Conservation (phyloP, 2,113 vertebrate species). For the Psittacara wagleri region DNA sequence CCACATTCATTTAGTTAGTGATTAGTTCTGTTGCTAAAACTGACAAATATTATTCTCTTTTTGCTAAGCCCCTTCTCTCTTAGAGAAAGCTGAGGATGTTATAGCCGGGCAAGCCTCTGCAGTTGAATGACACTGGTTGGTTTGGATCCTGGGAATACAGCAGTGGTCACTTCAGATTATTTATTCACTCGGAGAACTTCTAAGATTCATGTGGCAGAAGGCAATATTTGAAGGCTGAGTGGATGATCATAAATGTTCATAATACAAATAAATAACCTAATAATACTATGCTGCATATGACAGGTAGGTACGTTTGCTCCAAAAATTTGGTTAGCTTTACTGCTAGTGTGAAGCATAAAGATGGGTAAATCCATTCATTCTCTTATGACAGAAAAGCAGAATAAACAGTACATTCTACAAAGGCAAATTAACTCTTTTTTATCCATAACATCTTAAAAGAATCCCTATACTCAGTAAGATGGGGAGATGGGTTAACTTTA, state of each 20-base stretch:
- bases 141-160: background rate
- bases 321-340: background rate
- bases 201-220: background rate
- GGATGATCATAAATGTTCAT: background rate
- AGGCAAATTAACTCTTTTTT: background rate
- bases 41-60: background rate
- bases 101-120: background rate
- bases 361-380: background rate
- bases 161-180: background rate
- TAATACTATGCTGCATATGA: background rate
- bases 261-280: background rate
- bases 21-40: background rate
- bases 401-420: background rate
- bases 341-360: background rate
- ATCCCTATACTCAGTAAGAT: background rate
- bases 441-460: background rate
- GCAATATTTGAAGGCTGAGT: background rate
- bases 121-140: background rate
- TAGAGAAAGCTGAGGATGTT: background rate
- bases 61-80: background rate
- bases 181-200: background rate
- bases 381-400: background rate
- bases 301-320: background rate
- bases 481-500: background rate
- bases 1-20: background rate